phyloP scores from a whole-genome alignment of 2,888 invertebrate genomes.

The Papilio gigon region DNA sequence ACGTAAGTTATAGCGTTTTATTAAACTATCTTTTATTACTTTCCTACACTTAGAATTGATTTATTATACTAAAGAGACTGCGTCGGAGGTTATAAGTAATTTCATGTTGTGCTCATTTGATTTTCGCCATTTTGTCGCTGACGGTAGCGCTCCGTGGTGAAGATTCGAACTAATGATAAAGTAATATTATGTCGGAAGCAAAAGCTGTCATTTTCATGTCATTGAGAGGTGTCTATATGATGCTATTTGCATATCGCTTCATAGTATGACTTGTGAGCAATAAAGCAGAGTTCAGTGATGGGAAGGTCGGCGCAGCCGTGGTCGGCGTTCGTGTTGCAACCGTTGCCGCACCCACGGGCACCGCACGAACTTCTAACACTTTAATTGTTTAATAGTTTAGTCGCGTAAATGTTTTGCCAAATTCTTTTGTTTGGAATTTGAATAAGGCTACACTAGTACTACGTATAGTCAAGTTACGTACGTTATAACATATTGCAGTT shows the following conservation, averaged over 20 bases:
- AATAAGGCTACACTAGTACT: not conserved
- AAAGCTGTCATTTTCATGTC: no score
- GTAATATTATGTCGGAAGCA: no score
- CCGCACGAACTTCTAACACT: constrained; percentile 21
- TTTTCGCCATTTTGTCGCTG: no score
- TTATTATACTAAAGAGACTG: no score
- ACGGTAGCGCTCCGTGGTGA: no score
- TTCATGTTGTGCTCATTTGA: no score
- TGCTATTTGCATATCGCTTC: constrained; percentile 7
- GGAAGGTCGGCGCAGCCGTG: constrained; percentile 37
- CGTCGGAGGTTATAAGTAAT: no score
- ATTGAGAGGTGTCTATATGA: not conserved
- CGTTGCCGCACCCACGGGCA: constrained; percentile 32
- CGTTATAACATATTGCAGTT: no score
- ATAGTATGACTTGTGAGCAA: constrained; percentile 20
- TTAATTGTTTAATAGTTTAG: constrained; percentile 30
- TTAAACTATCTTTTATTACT: not conserved
- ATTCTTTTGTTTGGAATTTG: constrained; percentile 20
- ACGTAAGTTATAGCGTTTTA: constrained; percentile 23
- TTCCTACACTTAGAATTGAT: no score
- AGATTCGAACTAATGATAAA: no score
- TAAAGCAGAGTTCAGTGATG: constrained; percentile 38
- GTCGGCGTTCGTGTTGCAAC: constrained; percentile 32
- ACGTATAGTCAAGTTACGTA: no score
- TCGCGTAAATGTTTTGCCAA: constrained; percentile 9